Evolutionary conservation across 2,888 invertebrate genomes (phyloP).

Genomic region (Lochmaea crataegi): DNA sequence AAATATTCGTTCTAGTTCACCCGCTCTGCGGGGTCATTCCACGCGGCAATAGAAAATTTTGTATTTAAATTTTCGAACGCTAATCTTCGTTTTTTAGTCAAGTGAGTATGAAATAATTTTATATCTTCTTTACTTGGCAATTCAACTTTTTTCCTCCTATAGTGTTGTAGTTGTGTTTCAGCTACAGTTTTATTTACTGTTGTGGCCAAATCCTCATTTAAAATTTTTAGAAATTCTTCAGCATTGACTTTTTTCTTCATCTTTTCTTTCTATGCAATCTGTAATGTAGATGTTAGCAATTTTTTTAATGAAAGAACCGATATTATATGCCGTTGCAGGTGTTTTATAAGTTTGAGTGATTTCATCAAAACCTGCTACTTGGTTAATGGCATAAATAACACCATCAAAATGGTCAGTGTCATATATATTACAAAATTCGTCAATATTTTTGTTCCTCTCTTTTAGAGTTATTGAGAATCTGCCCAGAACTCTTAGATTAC

Average conservation of each 20-base stretch:
- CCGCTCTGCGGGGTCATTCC: slow-evolving; percentile 22
- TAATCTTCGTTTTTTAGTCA: slow-evolving; percentile 9
- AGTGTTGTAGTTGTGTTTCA: slow-evolving; percentile 14
- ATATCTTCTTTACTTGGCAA: slow-evolving; percentile 31
- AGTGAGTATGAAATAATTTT: slow-evolving; percentile 19
- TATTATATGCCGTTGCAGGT: slow-evolving; percentile 34
- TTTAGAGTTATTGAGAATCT: slow-evolving; percentile 22
- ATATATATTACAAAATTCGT: slow-evolving; percentile 28
- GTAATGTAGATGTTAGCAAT: slow-evolving; percentile 22
- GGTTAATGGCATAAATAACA: slow-evolving; percentile 28
- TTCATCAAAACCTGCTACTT: slow-evolving; percentile 28
- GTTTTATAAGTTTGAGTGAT: slow-evolving; percentile 19
- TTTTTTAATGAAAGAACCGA: slow-evolving; percentile 33
- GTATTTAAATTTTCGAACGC: slow-evolving; percentile 7
- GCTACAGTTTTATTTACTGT: slow-evolving; percentile 23
- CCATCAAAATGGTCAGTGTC: slow-evolving; percentile 19
- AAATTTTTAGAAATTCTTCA: slow-evolving; percentile 31
- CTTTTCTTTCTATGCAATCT: slow-evolving; percentile 33
- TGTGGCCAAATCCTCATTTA: slow-evolving; percentile 3
- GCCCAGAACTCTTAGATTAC: slow-evolving; percentile 27
- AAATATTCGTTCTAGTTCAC: slow-evolving; percentile 15
- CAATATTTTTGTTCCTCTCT: slow-evolving; percentile 22
- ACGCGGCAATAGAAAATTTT: slow-evolving; percentile 4
- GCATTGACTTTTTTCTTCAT: slow-evolving; percentile 26
- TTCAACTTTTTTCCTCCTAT: slow-evolving; percentile 16